Evolutionary conservation across 1,140 invertebrate genomes (phyloP).

Genomic region (Steinernema feltiae): DNA sequence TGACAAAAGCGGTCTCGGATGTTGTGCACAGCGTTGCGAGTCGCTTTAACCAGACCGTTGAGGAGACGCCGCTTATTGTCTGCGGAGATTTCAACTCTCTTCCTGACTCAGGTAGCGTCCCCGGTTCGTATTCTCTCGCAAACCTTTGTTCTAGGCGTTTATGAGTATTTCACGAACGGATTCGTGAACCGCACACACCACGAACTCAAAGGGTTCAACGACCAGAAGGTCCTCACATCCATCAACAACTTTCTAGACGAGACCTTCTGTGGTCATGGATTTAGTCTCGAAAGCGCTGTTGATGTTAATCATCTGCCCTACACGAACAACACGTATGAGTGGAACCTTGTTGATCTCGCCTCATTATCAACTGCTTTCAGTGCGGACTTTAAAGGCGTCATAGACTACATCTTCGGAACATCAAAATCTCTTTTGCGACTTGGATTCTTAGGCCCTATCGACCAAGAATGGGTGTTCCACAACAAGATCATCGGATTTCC

Average conservation of each 20-base stretch:
- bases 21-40: constrained; percentile 43
- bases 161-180: constrained; percentile 85
- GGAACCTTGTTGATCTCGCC: constrained; percentile 59
- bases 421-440: constrained; percentile 64
- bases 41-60: constrained; percentile 62
- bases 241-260: constrained; percentile 28
- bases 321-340: constrained; percentile 98
- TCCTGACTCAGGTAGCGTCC: constrained; percentile 78
- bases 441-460: constrained; percentile 83
- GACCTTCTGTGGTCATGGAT: constrained; percentile 70
- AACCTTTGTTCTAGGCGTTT: constrained; percentile 70
- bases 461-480: constrained; percentile 79
- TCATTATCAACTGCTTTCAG: constrained; percentile 63
- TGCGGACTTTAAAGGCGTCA: constrained; percentile 98
- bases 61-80: constrained; percentile 79
- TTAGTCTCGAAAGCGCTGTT: constrained; percentile 86
- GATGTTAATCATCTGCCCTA: constrained; percentile 89
- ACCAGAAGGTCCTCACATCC: constrained; percentile 64
- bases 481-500: constrained; percentile 68
- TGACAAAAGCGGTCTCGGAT: constrained; percentile 75
- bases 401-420: constrained; percentile 97
- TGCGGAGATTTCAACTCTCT: constrained; percentile 98
- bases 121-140: neutral
- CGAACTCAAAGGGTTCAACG: constrained; percentile 92
- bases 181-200: constrained; percentile 79